phyloP scores from a whole-genome alignment of 1,140 invertebrate genomes.

The Lethrus apterus region DNA sequence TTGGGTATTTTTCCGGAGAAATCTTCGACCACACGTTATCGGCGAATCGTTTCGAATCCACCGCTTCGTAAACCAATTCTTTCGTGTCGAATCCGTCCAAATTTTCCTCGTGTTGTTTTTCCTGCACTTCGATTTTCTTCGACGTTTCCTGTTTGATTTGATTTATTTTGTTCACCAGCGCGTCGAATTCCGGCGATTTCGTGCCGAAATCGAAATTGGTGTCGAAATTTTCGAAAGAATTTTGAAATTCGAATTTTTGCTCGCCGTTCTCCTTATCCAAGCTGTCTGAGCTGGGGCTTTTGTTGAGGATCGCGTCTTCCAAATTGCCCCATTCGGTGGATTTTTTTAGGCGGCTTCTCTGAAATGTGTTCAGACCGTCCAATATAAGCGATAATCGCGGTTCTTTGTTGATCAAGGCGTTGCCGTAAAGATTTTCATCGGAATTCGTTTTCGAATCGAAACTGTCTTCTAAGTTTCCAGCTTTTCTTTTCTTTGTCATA shows the following conservation, averaged over 20 bases:
- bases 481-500: slow-evolving; percentile 59
- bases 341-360: slow-evolving; percentile 60
- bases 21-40: slow-evolving; percentile 7
- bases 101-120: neutral
- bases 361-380: slow-evolving; percentile 58
- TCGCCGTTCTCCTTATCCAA: slow-evolving; percentile 9
- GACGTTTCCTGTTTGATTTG: slow-evolving; percentile 34
- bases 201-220: slow-evolving; percentile 19
- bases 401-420: slow-evolving; percentile 46
- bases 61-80: slow-evolving; percentile 11
- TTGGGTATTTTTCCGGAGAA: too few species aligned
- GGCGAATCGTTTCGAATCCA: slow-evolving; percentile 7
- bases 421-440: slow-evolving; percentile 34
- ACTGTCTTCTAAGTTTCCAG: slow-evolving; percentile 39
- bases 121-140: slow-evolving; percentile 16
- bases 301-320: slow-evolving; percentile 62
- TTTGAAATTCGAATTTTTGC: slow-evolving; percentile 7
- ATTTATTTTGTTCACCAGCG: slow-evolving; percentile 36
- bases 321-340: slow-evolving; percentile 68
- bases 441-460: slow-evolving; percentile 26
- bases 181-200: slow-evolving; percentile 32
- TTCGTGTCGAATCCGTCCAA: neutral
- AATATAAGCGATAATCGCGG: slow-evolving; percentile 53
- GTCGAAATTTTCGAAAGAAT: slow-evolving; percentile 9
- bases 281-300: too few species aligned